phyloP scores from a whole-genome alignment of 2,888 invertebrate species.

The Nomada flava region DNA sequence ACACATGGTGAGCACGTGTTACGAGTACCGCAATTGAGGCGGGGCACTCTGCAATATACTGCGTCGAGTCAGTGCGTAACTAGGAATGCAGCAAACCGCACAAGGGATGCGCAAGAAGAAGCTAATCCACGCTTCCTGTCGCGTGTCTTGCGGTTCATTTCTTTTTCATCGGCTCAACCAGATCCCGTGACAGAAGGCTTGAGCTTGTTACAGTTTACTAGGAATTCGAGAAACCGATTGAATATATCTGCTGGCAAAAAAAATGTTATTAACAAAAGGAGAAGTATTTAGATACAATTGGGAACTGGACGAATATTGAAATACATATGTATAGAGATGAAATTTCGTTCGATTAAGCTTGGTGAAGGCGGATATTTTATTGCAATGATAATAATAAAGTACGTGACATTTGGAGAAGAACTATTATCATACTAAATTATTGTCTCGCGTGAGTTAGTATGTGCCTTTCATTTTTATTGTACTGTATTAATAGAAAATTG shows the following conservation, averaged over 20 bases:
- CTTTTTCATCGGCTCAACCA: neutral
- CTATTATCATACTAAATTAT: too few species aligned
- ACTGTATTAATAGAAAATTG: too few species aligned
- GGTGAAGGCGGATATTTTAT: too few species aligned
- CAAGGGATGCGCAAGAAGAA: constrained; percentile 27
- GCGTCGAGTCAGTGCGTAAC: neutral
- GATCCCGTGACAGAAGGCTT: neutral
- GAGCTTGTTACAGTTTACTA: neutral
- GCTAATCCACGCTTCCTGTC: constrained; percentile 32
- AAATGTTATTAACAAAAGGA: neutral
- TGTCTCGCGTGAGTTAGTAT: too few species aligned
- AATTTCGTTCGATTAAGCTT: too few species aligned
- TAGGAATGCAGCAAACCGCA: constrained; percentile 43
- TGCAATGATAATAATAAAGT: too few species aligned
- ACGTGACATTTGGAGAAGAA: too few species aligned
- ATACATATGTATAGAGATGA: too few species aligned
- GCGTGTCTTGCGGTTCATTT: constrained; percentile 28
- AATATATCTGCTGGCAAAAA: neutral
- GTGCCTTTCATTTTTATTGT: too few species aligned
- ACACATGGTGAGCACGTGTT: constrained; percentile 49
- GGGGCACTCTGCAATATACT: constrained; percentile 31
- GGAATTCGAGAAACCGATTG: neutral
- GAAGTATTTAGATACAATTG: neutral
- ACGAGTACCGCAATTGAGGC: constrained; percentile 50
- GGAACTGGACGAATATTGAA: too few species aligned